A percentile compares a stretch with the other conserved stretches of the same genome.
Evolutionary conservation across 1,140 invertebrate genomes (phyloP).

Genomic region (Leptinotarsa lineolata): DNA sequence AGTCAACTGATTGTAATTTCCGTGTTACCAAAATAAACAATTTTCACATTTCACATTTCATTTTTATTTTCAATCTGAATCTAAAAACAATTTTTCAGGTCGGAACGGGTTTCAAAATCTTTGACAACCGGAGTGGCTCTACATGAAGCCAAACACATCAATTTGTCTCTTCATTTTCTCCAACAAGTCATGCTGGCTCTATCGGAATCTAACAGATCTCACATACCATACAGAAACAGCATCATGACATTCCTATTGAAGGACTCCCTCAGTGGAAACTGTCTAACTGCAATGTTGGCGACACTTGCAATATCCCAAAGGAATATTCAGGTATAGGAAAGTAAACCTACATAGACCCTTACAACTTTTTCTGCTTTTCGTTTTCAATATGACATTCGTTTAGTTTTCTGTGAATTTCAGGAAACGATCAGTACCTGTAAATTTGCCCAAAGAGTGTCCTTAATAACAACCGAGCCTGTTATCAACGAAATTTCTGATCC

Average conservation of each 20-base stretch:
- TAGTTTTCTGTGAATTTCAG: constrained; percentile 42
- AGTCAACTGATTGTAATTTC: no score
- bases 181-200: constrained; percentile 72
- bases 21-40: no score
- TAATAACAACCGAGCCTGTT: constrained; percentile 65
- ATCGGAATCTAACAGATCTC: constrained; percentile 62
- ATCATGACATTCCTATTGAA: constrained; percentile 68
- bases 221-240: constrained; percentile 70
- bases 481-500: constrained; percentile 62
- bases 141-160: constrained; percentile 69
- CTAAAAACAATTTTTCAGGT: constrained; percentile 48
- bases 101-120: constrained; percentile 58
- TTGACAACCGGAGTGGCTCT: constrained; percentile 60
- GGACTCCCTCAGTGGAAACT: constrained; percentile 71
- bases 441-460: constrained; percentile 69
- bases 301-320: constrained; percentile 62
- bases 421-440: constrained; percentile 71
- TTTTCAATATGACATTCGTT: no score
- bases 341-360: not conserved
- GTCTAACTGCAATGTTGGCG: constrained; percentile 70
- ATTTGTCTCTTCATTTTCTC: constrained; percentile 69
- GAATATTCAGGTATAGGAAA: constrained; percentile 58
- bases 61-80: no score
- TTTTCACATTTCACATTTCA: no score
- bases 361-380: no score